Evolutionary conservation across 2,113 vertebrate species (phyloP), one percentile per base, ranked within the genome.

Genomic region (Entomyzon cyanotis): DNA sequence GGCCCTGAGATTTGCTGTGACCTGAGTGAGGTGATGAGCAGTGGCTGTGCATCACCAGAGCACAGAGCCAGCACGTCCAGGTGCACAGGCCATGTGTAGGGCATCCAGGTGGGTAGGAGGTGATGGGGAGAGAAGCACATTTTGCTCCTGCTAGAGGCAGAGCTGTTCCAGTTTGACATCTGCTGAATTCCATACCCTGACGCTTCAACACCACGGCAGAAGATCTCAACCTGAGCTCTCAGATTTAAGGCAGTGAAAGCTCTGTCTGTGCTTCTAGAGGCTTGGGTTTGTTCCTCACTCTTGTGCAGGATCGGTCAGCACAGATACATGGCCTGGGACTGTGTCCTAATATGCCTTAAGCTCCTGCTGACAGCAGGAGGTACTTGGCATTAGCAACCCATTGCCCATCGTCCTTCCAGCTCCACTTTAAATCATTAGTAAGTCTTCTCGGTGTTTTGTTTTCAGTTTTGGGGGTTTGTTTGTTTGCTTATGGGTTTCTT

Each of bases 151-250:
- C 22, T 49, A 23, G 20, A 80, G 41, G 64, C 64, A 70, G 86
- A 86, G 33, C 82, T 93, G 90, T n/a, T 90, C 90, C 68, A 93
- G 39, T 94, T 93, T 93, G 44, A n/a, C 79, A 84, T 70, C 88
- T 95, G 84, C 64, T 33, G n/a, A 55, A 23, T 83, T 24, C 35
- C 35, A 55, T 37, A 77, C n/a, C 35, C 71, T 69, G 44, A 46
- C 10, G 16, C 30, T 52, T 64, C 9, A 84, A 58, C 31, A 41
- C 12, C 24, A 11, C 2, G 1, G 30, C 22, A 67, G 28, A 46
- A 74, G 60, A 87, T 33, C 12, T 9, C 39, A 90, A 59, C 7
- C 9, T 87, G 42, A 42, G 33, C 35, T 84, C 30, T 78, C n/a
- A 37, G 41, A 49, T 73, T 21, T 60, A 65, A 67, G 85, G 74